Evolutionary conservation across 1,140 invertebrate species (phyloP), one percentile per base, ranked within the genome.

Genomic region (Bacillus rossius): DNA sequence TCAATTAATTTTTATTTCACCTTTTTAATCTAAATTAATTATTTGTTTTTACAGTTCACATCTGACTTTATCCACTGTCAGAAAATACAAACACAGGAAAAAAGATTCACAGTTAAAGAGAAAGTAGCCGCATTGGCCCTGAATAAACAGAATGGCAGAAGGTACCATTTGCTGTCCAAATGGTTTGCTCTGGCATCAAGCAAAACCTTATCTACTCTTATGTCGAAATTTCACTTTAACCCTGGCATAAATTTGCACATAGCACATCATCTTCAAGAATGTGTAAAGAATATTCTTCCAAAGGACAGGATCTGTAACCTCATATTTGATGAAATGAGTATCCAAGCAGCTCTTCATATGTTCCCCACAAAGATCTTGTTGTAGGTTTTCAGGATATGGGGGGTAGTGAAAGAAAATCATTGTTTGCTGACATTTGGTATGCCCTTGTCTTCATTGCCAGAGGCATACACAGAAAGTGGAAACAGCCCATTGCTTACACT

Each of bases 271-370:
- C 42, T 73, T 34, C 60, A 61, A 58, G 63, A 58, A 41, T 59
- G 49, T 51, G 56, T 49, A 2, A 19, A 52, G 41, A 62, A 60
- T 47, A 62, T 72, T 61, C 62, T 55, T 43, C 3, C 13, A 14
- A 40, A 48, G 20, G 58, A 71, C 38, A 70, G 62, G 56, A 42
- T 68, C 22, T 71, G 68, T 48, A 61, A 61, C 8, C 43, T 74
- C 17, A 38, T 71, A 20, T 70, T 73, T 55, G 71, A 74, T 57
- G 71, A 74, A 65, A 66, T 73, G 29, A 43, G 65, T 16, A 57
- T 74, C 10, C 61, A 61, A 26, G 61, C 62, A 25, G 58, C 59
- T 38, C 59, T 72, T 23, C 41, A 63, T 74, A 66, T 23, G 67
- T 63, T 23, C 41, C 40, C 42, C 45, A 53, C 40, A 59, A 43